phyloP scores from a whole-genome alignment of 1,140 invertebrate species.

The Grapholita molesta region DNA sequence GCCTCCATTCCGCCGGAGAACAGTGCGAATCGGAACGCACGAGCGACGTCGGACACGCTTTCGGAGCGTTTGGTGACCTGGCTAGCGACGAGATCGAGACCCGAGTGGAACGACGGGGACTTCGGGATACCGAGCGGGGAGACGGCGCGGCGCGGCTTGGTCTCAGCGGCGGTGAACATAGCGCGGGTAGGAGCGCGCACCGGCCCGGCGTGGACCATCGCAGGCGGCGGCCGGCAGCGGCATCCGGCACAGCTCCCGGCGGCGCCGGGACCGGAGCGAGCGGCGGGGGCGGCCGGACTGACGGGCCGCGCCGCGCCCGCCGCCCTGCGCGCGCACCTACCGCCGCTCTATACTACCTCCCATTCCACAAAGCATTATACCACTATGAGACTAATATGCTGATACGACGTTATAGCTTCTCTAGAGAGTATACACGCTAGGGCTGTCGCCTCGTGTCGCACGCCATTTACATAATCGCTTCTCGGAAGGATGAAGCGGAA shows the following conservation, averaged over 20 bases:
- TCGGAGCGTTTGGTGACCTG: slow-evolving; percentile 72
- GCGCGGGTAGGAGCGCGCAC: slow-evolving; percentile 72
- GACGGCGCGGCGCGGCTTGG: slow-evolving; percentile 75
- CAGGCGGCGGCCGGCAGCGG: slow-evolving; percentile 73
- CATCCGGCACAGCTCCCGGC: slow-evolving; percentile 62
- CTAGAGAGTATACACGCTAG: neutral
- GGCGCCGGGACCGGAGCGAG: slow-evolving; percentile 63
- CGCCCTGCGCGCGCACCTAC: slow-evolving; percentile 22
- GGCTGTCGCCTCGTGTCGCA: slow-evolving; percentile 14
- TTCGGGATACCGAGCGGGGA: slow-evolving; percentile 86
- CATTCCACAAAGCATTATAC: slow-evolving; percentile 16
- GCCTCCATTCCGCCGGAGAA: slow-evolving; percentile 62
- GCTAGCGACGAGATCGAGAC: slow-evolving; percentile 85
- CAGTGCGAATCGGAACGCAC: slow-evolving; percentile 71
- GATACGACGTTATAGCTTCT: neutral
- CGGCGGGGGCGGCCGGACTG: slow-evolving; percentile 65
- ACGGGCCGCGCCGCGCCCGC: slow-evolving; percentile 31
- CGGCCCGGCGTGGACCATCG: slow-evolving; percentile 75
- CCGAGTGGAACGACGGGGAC: slow-evolving; percentile 91
- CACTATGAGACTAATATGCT: neutral
- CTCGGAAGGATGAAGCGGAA: slow-evolving; percentile 8
- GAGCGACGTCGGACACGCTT: slow-evolving; percentile 71
- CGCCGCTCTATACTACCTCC: slow-evolving; percentile 45
- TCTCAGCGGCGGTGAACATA: slow-evolving; percentile 75
- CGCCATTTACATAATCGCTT: slow-evolving; percentile 12